Percentiles rank a stretch among this genome's conserved stretches.
These are phyloP conservation scores for Tiaroga cobitis DNA, from an alignment of 2,797 vertebrate species.

Conservation along the genomic window DNA sequence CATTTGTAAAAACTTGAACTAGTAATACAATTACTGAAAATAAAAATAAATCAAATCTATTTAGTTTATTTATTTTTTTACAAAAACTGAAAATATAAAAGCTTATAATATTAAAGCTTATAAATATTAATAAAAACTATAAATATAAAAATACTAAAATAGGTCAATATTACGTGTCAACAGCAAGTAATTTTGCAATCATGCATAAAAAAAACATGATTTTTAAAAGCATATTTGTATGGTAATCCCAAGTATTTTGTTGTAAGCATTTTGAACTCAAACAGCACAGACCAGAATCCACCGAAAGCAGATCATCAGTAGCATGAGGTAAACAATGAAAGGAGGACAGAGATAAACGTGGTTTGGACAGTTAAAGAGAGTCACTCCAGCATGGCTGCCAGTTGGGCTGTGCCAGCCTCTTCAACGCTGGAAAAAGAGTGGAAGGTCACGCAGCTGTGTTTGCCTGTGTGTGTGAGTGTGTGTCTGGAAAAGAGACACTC, in stretches of 20 bases:
- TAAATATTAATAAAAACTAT: background rate
- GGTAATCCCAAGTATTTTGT: too few species aligned
- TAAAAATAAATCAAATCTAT: too few species aligned
- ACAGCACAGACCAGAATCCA: background rate
- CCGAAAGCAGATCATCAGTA: background rate
- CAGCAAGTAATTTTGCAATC: background rate
- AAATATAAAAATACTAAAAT: background rate
- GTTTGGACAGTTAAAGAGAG: background rate
- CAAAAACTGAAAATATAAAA: background rate
- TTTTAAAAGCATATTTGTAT: background rate
- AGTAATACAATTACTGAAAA: background rate
- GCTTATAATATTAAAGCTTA: too few species aligned
- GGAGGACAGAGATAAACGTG: background rate
- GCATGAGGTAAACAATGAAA: background rate
- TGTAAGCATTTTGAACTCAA: background rate
- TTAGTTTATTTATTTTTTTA: background rate
- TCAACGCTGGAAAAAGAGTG: constrained; percentile 18
- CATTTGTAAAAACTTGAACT: background rate
- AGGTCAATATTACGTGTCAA: too few species aligned
- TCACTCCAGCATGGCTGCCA: constrained; percentile 11
- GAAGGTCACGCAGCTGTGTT: constrained; percentile 43
- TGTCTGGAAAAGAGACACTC: constrained; percentile 65
- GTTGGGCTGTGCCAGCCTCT: constrained; percentile 39
- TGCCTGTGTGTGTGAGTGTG: constrained; percentile 22
- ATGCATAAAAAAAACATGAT: background rate